Evolutionary conservation across 2,888 invertebrate genomes (phyloP), one percentile per base, ranked within the genome.

Genomic region (Plagiodera versicolora): DNA sequence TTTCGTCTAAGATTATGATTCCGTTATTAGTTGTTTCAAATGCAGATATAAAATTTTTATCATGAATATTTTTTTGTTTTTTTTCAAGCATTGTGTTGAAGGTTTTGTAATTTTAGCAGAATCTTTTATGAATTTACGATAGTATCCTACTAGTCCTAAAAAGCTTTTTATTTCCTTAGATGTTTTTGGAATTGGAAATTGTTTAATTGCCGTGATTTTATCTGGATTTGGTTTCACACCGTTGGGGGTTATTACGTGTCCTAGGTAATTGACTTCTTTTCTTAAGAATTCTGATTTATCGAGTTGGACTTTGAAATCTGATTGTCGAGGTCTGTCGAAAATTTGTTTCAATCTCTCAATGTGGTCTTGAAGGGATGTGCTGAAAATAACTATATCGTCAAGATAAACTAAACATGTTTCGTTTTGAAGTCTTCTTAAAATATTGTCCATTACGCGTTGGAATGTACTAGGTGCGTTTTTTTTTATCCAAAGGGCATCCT

Each of bases 211-310:
- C 17, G 47, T 18, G 8, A 64, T 64, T 56, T 65, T 61, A n/a
- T 51, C 44, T 10, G 58, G 63, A 45, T 65, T 65, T 5, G 58
- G 65, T 49, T 61, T 63, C 10, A 64, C 55, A 6, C 60, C 65
- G 1, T 62, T 20, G 0, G 52, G 45, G 1, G 64, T 64, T 11
- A 64, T 39, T 1, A 60, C 24, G 30, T 65, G 59, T 11, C 58
- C 60, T 10, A 67, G 28, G 39, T 58, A 67, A 11, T 28, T 35
- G 1, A 56, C 61, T 58, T 63, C 47, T 55, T 65, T 63, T 50
- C 54, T 16, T 49, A 64, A 18, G 24, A 47, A 52, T 44, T 68
- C 53, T 28, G 54, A 64, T 53, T 66, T 66, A 18, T 64, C 64
- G 9, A 66, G 30, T 61, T 48, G 67, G 50, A 61, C 61, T 52